A percentile compares a stretch with the other conserved stretches of the same genome.
These are phyloP conservation scores for Zele albiditarsus DNA, from an alignment of 2,888 invertebrate genomes.

Conservation along the genomic window DNA sequence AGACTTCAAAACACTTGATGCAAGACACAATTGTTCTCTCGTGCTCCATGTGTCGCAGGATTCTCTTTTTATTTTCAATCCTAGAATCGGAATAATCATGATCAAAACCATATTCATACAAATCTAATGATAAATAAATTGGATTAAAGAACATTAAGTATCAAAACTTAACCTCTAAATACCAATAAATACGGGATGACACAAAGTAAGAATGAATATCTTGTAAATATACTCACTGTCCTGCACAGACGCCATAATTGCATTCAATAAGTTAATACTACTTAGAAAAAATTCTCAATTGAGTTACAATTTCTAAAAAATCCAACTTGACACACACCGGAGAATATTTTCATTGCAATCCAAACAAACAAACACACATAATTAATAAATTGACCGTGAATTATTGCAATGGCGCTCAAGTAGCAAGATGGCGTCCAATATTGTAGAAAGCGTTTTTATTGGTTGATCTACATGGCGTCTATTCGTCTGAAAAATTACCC, in stretches of 20 bases:
- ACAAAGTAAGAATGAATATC: neutral
- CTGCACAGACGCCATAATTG: slow-evolving; percentile 36
- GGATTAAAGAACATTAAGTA: too few relatives aligned
- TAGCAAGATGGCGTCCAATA: neutral
- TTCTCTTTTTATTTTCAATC: slow-evolving; percentile 78
- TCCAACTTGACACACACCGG: neutral
- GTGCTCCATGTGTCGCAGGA: slow-evolving; percentile 90
- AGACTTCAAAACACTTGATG: slow-evolving; percentile 87
- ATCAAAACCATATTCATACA: neutral
- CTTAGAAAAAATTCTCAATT: neutral
- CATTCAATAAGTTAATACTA: neutral
- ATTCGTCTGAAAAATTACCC: too few relatives aligned
- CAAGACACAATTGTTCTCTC: slow-evolving; percentile 88
- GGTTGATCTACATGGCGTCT: neutral
- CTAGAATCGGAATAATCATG: slow-evolving; percentile 49
- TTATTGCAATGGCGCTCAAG: neutral
- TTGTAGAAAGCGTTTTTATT: neutral
- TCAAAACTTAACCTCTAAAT: slow-evolving; percentile 16
- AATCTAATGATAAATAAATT: neutral
- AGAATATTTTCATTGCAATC: neutral
- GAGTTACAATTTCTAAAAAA: neutral
- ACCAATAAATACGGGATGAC: neutral
- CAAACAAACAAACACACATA: neutral
- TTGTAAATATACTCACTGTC: slow-evolving; percentile 26
- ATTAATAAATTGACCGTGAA: neutral